These are phyloP conservation scores for Glyphotaelius pellucidus DNA, from an alignment of 2,888 invertebrate species.

Conservation along the genomic window DNA sequence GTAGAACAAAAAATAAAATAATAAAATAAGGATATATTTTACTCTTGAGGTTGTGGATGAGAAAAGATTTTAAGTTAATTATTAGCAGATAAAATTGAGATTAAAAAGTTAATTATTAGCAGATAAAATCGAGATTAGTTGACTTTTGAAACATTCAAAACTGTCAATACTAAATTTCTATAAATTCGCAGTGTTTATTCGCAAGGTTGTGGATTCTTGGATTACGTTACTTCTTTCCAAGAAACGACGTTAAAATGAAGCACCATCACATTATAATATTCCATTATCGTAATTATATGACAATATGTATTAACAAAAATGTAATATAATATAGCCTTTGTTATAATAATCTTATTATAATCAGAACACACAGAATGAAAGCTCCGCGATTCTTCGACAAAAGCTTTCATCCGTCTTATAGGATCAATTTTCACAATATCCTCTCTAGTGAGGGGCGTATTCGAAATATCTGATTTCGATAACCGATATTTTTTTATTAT, in stretches of 20 bases:
- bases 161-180: too few relatives aligned
- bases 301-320: background rate
- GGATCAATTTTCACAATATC: background rate
- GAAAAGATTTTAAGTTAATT: too few relatives aligned
- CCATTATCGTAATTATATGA: background rate
- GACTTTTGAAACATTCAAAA: too few relatives aligned
- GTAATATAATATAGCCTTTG: background rate
- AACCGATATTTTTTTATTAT: background rate
- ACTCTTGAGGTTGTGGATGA: too few relatives aligned
- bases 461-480: background rate
- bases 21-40: too few relatives aligned
- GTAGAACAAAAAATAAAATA: too few relatives aligned
- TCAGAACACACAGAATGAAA: background rate
- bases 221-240: background rate
- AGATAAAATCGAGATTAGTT: too few relatives aligned
- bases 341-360: background rate
- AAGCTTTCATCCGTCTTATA: background rate
- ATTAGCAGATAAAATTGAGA: too few relatives aligned
- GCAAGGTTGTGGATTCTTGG: too few relatives aligned
- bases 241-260: background rate
- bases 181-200: too few relatives aligned
- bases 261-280: background rate
- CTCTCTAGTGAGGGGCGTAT: background rate
- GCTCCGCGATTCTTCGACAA: background rate
- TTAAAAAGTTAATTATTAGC: too few relatives aligned